Evolutionary conservation across 2,797 vertebrate genomes (phyloP).

Genomic region (Arctocebus calabarensis): DNA sequence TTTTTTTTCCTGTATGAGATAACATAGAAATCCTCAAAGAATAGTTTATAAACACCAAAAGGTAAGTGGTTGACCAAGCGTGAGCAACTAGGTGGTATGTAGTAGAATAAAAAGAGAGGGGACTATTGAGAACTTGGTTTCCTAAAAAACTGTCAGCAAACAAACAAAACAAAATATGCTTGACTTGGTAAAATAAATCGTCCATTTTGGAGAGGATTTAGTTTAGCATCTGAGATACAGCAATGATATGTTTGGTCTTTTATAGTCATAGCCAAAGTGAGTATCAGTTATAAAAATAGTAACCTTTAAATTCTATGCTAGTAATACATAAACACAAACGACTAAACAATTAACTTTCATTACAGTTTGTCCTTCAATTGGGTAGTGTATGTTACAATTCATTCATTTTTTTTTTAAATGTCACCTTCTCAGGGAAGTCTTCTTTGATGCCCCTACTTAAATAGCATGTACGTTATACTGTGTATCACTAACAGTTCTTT

Average conservation of each 20-base stretch:
- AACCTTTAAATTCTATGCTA: conserved; percentile 22
- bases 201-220: conserved; percentile 30
- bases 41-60: not conserved
- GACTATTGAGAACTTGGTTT: not conserved
- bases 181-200: conserved; percentile 1
- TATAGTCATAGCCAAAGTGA: conserved; percentile 23
- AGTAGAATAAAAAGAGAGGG: not conserved
- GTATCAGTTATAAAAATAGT: conserved; percentile 8
- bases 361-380: not conserved
- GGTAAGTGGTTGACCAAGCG: not conserved
- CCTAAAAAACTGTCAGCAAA: not conserved
- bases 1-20: not conserved
- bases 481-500: not conserved
- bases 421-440: not conserved
- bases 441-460: not conserved
- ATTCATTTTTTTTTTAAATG: not conserved
- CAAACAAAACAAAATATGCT: not conserved
- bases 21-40: not conserved
- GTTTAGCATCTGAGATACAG: not conserved
- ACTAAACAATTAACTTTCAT: not conserved
- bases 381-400: not conserved
- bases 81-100: not conserved
- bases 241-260: not conserved
- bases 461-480: not conserved
- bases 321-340: not conserved